A percentile compares a stretch with the other conserved stretches of the same genome.
Evolutionary conservation across 2,113 vertebrate species (phyloP).

Genomic region (Pterocles burchelli): DNA sequence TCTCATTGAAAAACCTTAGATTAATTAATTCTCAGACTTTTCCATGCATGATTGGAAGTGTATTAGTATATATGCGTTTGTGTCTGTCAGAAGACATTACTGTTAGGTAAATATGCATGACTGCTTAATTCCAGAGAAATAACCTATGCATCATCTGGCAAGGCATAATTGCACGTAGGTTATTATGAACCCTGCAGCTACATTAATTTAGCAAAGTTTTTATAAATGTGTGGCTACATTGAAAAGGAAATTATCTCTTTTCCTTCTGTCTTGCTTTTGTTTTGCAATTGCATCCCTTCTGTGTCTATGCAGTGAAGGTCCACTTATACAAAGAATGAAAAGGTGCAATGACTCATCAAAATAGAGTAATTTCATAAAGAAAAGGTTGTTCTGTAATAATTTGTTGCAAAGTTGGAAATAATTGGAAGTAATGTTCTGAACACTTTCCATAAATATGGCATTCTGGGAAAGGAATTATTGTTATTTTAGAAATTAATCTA

Average conservation of each 20-base stretch:
- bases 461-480: constrained; percentile 48
- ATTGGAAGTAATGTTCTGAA: constrained; percentile 35
- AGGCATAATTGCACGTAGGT: not conserved
- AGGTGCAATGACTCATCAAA: constrained; percentile 29
- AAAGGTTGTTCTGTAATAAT: constrained; percentile 56
- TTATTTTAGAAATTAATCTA: constrained; percentile 67
- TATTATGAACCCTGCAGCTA: constrained; percentile 36
- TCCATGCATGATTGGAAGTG: not conserved
- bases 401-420: constrained; percentile 40
- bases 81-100: constrained; percentile 24
- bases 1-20: not conserved
- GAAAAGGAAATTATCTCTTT: not conserved
- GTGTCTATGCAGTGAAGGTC: not conserved
- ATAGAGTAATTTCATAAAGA: constrained; percentile 53
- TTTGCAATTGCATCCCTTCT: constrained; percentile 13
- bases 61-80: not conserved
- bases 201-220: constrained; percentile 39
- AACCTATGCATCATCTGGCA: constrained; percentile 35
- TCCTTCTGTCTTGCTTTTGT: not conserved
- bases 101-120: not conserved
- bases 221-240: not conserved
- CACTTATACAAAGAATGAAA: constrained; percentile 30
- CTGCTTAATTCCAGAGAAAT: constrained; percentile 46
- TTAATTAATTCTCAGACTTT: not conserved
- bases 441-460: constrained; percentile 46